Evolutionary conservation across 1,140 invertebrate genomes (phyloP).

Genomic region (Drosophila miranda): DNA sequence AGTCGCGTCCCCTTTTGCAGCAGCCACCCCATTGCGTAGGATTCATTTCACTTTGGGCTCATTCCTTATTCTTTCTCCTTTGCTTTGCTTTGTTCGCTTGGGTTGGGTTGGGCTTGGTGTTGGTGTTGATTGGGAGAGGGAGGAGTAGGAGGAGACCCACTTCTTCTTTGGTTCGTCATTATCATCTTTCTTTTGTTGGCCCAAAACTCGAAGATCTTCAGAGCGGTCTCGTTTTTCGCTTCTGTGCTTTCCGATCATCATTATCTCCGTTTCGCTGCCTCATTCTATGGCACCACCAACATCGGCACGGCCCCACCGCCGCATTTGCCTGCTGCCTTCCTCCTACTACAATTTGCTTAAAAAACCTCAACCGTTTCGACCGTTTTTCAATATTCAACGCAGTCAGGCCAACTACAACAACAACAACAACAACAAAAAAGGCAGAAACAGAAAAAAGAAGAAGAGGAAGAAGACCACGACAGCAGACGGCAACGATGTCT

Average conservation of each 20-base stretch:
- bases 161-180: slow-evolving; percentile 47
- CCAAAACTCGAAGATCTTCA: slow-evolving; percentile 53
- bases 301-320: slow-evolving; percentile 8
- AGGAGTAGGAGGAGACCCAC: slow-evolving; percentile 9
- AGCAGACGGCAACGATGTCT: slow-evolving; percentile 61
- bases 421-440: slow-evolving; percentile 28
- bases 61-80: slow-evolving; percentile 39
- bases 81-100: slow-evolving; percentile 41
- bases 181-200: slow-evolving; percentile 58
- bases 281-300: slow-evolving; percentile 66
- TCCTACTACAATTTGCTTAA: slow-evolving; percentile 80
- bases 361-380: slow-evolving; percentile 78
- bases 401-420: slow-evolving; percentile 35
- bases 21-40: slow-evolving; percentile 78
- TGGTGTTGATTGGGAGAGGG: slow-evolving; percentile 6
- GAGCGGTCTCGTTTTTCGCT: slow-evolving; percentile 50
- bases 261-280: slow-evolving; percentile 77
- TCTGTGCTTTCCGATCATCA: slow-evolving; percentile 73
- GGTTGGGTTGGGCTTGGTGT: slow-evolving; percentile 25
- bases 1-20: slow-evolving; percentile 58
- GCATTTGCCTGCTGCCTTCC: slow-evolving; percentile 52
- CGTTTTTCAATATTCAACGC: slow-evolving; percentile 79
- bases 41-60: slow-evolving; percentile 56
- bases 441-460: slow-evolving; percentile 14
- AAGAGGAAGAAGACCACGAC: slow-evolving; percentile 35